Percentiles rank a stretch among this genome's conserved stretches.
phyloP scores from a whole-genome alignment of 2,888 invertebrate species.

The Capitulum mitella region DNA sequence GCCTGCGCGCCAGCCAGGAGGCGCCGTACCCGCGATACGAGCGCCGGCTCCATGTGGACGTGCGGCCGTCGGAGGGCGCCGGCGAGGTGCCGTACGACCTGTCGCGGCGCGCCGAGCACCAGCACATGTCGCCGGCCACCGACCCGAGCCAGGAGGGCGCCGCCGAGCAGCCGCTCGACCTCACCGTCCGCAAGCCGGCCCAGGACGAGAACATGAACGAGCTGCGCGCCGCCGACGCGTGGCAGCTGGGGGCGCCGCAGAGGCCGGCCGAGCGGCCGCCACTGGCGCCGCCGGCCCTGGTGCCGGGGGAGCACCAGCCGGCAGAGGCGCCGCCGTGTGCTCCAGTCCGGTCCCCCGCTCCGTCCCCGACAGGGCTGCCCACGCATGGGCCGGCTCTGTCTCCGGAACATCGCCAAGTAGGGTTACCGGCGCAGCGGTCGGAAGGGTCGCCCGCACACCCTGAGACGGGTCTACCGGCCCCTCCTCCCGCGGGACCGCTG shows the following conservation, averaged over 20 bases:
- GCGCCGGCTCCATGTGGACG: neutral
- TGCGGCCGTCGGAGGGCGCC: neutral
- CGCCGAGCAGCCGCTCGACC: constrained; percentile 17
- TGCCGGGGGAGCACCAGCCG: neutral
- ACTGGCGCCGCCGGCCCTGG: neutral
- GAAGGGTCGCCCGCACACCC: no score
- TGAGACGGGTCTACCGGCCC: constrained; percentile 19
- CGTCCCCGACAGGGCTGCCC: constrained; percentile 3
- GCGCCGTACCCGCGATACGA: constrained; percentile 5
- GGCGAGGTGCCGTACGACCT: constrained; percentile 24
- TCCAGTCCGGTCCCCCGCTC: constrained; percentile 5
- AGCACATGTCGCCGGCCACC: constrained; percentile 20
- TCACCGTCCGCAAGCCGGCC: constrained; percentile 1
- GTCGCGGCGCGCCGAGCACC: constrained; percentile 2
- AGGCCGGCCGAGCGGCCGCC: neutral
- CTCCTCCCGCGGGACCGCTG: constrained; percentile 17
- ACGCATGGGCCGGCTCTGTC: constrained; percentile 10
- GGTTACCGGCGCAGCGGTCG: constrained; percentile 24
- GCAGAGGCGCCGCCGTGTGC: constrained; percentile 15
- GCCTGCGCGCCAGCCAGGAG: constrained; percentile 3
- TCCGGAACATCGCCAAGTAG: constrained; percentile 25
- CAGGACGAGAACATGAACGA: constrained; percentile 22
- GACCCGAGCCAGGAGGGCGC: neutral
- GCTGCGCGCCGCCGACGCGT: neutral
- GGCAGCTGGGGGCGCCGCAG: no score